Base-by-base conservation (phyloP, 2,888 invertebrate species). In the Hirtodrosophila alboralis region DNA sequence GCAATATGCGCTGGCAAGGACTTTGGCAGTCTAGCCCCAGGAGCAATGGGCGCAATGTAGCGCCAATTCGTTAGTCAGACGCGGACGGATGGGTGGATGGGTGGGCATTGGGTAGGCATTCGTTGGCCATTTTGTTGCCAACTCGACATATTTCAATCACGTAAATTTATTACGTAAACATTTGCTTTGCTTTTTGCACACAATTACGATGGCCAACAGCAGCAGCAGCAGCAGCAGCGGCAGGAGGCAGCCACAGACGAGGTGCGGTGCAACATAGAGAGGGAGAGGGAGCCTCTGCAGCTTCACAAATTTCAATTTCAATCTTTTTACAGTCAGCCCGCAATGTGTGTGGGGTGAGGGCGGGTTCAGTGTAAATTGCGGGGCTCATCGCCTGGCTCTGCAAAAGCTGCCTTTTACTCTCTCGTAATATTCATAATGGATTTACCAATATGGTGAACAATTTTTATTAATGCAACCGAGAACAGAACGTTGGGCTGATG, bases 81-180 rank as follows among this genome's bases (percentile, higher is more conserved):
- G 30, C 16, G 9, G 13, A 2, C 8, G 41, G 10, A 9, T 9
- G 10, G 27, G 26, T 16, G 33, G 10, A 30, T 7, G 13, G n/a
- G n/a, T n/a, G n/a, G n/a, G n/a, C n/a, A n/a, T n/a, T 18, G 21
- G 57, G 48, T 40, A 37, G 52, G 52, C 54, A 56, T 61, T 54
- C 56, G 58, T 57, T 66, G 79, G 75, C 70, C 75, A 81, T 84
- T 84, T 83, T 86, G 81, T 75, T 84, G 86, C 75, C 86, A 86
- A 83, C 86, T 87, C 86, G 78, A 87, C 87, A 88, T 88, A 89
- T 88, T 88, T 89, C 88, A 88, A 88, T 88, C 89, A 89, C 88
- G 88, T 85, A 88, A 89, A 88, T 89, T 89, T 89, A 86, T 88
- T 88, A 89, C 84, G 89, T 84, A 88, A 88, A 88, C 88, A 88